Percentiles rank a stretch among this genome's conserved stretches.
phyloP scores from a whole-genome alignment of 1,140 invertebrate genomes.

The Lethrus apterus region DNA sequence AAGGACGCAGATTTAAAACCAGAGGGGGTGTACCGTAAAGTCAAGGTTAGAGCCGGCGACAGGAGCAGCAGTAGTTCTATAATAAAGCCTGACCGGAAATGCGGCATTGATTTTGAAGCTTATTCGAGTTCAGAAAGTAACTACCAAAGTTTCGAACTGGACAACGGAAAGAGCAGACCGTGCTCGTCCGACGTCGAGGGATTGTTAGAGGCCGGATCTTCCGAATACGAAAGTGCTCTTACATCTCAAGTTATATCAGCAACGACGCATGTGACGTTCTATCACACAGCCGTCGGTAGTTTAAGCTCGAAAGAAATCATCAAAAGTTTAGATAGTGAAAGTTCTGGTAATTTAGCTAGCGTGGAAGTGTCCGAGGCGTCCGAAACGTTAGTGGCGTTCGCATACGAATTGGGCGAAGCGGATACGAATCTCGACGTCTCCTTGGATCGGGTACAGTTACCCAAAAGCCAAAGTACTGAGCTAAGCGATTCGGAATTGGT shows the following conservation, averaged over 20 bases:
- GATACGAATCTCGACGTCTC: slow-evolving; percentile 12
- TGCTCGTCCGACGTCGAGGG: slow-evolving; percentile 83
- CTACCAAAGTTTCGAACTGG: slow-evolving; percentile 80
- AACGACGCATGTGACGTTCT: slow-evolving; percentile 61
- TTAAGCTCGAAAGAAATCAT: slow-evolving; percentile 81
- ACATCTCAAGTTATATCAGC: slow-evolving; percentile 69
- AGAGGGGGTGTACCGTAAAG: slow-evolving; percentile 38
- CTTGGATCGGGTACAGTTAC: slow-evolving; percentile 14
- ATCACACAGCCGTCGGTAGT: slow-evolving; percentile 73
- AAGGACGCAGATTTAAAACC: slow-evolving; percentile 29
- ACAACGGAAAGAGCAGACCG: slow-evolving; percentile 65
- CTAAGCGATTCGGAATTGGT: slow-evolving; percentile 27
- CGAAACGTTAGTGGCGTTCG: slow-evolving; percentile 81
- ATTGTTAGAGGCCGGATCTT: slow-evolving; percentile 56
- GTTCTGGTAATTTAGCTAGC: slow-evolving; percentile 78
- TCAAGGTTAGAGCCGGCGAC: slow-evolving; percentile 28
- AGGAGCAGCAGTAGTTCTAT: slow-evolving; percentile 46
- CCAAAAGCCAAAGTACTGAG: slow-evolving; percentile 26
- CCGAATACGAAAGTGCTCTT: slow-evolving; percentile 83
- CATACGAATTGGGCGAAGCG: slow-evolving; percentile 44
- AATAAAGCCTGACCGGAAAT: slow-evolving; percentile 51
- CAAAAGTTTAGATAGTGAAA: slow-evolving; percentile 81
- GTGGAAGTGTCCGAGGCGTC: slow-evolving; percentile 83
- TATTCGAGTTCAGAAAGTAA: slow-evolving; percentile 86
- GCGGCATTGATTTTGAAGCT: slow-evolving; percentile 59